Conservation (phyloP, 2,113 vertebrate species). For the Typhlomys cinereus region DNA sequence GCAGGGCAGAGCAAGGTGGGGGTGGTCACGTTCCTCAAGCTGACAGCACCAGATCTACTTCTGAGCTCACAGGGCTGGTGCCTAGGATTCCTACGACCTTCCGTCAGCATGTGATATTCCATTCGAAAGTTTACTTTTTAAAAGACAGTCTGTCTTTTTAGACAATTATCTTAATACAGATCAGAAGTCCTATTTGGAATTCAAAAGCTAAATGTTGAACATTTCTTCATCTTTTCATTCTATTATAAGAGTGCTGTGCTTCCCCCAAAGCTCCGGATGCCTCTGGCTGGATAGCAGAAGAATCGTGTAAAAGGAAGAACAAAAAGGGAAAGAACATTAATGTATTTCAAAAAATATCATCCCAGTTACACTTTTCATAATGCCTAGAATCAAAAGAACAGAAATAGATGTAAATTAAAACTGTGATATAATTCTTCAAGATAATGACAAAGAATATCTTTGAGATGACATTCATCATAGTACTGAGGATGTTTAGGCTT, state of each 20-base stretch:
- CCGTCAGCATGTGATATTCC: neutral
- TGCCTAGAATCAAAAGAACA: constrained; percentile 64
- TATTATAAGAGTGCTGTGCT: constrained; percentile 34
- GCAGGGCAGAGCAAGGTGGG: neutral
- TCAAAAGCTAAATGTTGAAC: constrained; percentile 50
- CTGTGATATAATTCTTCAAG: constrained; percentile 61
- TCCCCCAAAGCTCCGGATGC: constrained; percentile 61
- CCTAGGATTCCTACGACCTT: neutral
- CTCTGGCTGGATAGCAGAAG: constrained; percentile 68
- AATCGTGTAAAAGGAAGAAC: constrained; percentile 54
- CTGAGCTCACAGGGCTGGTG: neutral
- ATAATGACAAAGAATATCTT: constrained; percentile 48
- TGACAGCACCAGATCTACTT: neutral
- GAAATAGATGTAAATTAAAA: constrained; percentile 68
- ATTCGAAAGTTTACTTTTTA: constrained; percentile 49
- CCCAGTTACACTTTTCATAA: constrained; percentile 39
- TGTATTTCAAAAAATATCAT: constrained; percentile 62
- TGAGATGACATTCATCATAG: neutral
- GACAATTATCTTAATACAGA: constrained; percentile 64
- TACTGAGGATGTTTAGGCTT: neutral
- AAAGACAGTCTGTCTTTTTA: constrained; percentile 29
- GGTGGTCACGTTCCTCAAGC: neutral
- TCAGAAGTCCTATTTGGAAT: constrained; percentile 64
- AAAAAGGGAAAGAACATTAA: constrained; percentile 60
- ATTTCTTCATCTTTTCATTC: constrained; percentile 52